A percentile compares a stretch with the other conserved stretches of the same genome.
Evolutionary conservation across 2,888 invertebrate genomes (phyloP).

Genomic region (Protophormia terraenovae): DNA sequence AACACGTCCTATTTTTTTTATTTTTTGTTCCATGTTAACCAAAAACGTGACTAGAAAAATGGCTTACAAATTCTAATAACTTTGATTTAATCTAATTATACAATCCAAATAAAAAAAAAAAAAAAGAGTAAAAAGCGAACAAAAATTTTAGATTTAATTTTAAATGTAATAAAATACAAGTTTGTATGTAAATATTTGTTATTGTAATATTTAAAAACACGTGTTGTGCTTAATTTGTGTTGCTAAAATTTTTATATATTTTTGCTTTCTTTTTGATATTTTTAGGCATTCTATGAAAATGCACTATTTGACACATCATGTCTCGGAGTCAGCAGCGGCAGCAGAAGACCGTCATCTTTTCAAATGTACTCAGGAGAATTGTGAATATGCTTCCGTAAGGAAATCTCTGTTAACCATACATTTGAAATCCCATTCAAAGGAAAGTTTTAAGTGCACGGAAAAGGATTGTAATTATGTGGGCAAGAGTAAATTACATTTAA

Average conservation of each 20-base stretch:
- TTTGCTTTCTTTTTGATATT: conserved; percentile 23
- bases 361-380: conserved; percentile 83
- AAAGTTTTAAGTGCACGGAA: conserved; percentile 80
- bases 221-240: conserved; percentile 43
- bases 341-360: conserved; percentile 75
- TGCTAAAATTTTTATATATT: neutral
- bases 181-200: conserved; percentile 45
- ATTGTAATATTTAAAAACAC: conserved; percentile 7
- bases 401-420: conserved; percentile 83
- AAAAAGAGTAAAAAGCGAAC: conserved; percentile 20
- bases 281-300: conserved; percentile 63
- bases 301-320: conserved; percentile 83
- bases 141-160: conserved; percentile 57
- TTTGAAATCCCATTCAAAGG: conserved; percentile 83
- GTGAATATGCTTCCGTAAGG: conserved; percentile 84
- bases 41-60: conserved; percentile 75
- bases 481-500: conserved; percentile 80
- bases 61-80: conserved; percentile 72
- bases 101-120: conserved; percentile 65
- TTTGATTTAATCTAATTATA: conserved; percentile 79
- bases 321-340: conserved; percentile 50
- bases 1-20: conserved; percentile 50
- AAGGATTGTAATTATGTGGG: conserved; percentile 82
- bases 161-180: conserved; percentile 64
- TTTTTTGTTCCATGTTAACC: conserved; percentile 41